These are phyloP conservation scores for Caenorhabditis doughertyi DNA, from an alignment of 2,888 invertebrate species.

Conservation along the genomic window DNA sequence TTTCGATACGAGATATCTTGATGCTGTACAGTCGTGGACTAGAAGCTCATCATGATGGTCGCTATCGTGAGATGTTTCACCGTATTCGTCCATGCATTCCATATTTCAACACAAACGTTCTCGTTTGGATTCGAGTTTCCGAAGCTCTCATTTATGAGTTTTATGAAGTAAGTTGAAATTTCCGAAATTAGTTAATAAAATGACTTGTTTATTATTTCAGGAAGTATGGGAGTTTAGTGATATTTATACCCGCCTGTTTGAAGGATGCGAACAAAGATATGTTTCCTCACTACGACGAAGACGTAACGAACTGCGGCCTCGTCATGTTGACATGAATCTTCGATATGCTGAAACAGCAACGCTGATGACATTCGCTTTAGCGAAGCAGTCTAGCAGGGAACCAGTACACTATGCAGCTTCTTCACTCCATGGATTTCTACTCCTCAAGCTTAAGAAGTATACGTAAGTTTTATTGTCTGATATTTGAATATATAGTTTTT, in stretches of 20 bases:
- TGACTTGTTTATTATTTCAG: constrained; percentile 14
- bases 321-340: constrained; percentile 43
- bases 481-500: too few species aligned
- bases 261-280: background rate
- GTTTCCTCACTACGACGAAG: constrained; percentile 10
- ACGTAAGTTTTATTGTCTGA: constrained; percentile 16
- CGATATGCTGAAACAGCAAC: constrained; percentile 47
- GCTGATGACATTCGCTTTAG: constrained; percentile 42
- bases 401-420: constrained; percentile 35
- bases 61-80: constrained; percentile 57
- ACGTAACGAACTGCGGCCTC: constrained; percentile 21
- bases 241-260: constrained; percentile 43
- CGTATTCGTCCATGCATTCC: constrained; percentile 42
- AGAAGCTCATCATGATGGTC: constrained; percentile 47
- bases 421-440: constrained; percentile 24
- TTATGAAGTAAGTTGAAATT: constrained; percentile 38
- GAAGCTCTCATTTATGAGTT: constrained; percentile 55
- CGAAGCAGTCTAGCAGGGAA: constrained; percentile 28
- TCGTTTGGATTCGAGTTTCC: constrained; percentile 56
- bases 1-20: constrained; percentile 28
- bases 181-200: background rate
- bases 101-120: constrained; percentile 43
- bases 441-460: constrained; percentile 51
- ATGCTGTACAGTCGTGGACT: constrained; percentile 42
- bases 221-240: constrained; percentile 53